phyloP scores from a whole-genome alignment of 2,113 vertebrate genomes.

The Gopherus evgoodei region DNA sequence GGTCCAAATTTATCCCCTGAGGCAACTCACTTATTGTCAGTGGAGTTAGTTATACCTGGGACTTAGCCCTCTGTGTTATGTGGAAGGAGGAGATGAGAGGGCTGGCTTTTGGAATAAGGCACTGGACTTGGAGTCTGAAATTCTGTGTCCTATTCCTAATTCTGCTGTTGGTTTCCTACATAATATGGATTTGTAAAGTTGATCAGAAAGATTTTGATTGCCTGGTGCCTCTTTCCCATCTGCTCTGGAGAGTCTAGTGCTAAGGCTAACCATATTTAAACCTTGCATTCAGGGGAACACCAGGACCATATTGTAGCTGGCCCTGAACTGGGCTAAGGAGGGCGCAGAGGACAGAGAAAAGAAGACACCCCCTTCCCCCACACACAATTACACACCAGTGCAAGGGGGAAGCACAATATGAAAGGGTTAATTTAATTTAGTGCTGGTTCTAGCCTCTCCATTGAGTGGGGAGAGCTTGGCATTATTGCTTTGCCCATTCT shows the following conservation, averaged over 20 bases:
- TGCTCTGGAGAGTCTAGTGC: neutral
- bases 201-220: neutral
- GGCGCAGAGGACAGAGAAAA: neutral
- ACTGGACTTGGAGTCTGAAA: neutral
- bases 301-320: neutral
- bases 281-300: neutral
- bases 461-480: neutral
- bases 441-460: neutral
- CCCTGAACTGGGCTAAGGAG: neutral
- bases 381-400: neutral
- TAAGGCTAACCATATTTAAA: neutral
- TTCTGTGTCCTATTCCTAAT: neutral
- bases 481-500: neutral
- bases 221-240: neutral
- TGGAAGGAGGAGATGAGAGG: neutral
- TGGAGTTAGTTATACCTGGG: neutral
- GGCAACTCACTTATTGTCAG: neutral
- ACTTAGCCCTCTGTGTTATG: neutral
- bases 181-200: neutral
- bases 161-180: neutral
- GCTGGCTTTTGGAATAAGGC: neutral
- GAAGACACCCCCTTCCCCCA: neutral
- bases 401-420: fast-evolving
- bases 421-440: neutral
- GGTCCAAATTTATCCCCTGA: neutral